Evolutionary conservation across 2,113 vertebrate species (phyloP).

Genomic region (Bubalus kerabau): DNA sequence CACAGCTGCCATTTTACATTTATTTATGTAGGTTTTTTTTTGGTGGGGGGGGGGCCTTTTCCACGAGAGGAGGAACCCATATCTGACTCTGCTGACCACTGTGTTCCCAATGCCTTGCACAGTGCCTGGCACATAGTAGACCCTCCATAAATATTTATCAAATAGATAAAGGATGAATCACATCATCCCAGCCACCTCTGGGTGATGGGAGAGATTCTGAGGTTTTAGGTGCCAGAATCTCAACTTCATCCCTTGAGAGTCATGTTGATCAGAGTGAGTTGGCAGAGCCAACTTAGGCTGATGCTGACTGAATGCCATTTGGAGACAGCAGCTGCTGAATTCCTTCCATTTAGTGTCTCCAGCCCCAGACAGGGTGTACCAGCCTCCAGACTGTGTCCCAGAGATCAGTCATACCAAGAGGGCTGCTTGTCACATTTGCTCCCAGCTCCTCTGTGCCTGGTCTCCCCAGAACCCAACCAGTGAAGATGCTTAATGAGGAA

Average conservation of each 20-base stretch:
- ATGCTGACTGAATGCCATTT: not conserved
- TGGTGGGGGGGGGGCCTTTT: not conserved
- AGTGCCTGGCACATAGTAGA: not conserved
- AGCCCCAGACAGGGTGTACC: conserved; percentile 8
- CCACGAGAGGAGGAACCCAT: not conserved
- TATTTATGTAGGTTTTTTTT: not conserved
- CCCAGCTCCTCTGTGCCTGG: not conserved
- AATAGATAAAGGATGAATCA: not conserved
- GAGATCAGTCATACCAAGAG: not conserved
- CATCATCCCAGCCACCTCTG: not conserved
- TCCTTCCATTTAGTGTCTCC: not conserved
- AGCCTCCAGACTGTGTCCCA: not conserved
- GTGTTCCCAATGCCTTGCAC: not conserved
- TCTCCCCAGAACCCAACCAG: not conserved
- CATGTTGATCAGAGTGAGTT: not conserved
- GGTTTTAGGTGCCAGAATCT: not conserved
- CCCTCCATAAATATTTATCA: not conserved
- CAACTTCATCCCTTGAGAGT: not conserved
- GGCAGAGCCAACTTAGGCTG: not conserved
- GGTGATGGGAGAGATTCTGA: not conserved
- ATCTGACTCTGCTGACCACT: not conserved
- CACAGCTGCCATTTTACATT: not conserved
- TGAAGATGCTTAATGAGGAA: not conserved
- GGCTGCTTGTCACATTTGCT: not conserved
- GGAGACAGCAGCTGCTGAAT: not conserved